Conservation (phyloP, 2,888 invertebrate genomes). For the Pachydiplax longipennis region DNA sequence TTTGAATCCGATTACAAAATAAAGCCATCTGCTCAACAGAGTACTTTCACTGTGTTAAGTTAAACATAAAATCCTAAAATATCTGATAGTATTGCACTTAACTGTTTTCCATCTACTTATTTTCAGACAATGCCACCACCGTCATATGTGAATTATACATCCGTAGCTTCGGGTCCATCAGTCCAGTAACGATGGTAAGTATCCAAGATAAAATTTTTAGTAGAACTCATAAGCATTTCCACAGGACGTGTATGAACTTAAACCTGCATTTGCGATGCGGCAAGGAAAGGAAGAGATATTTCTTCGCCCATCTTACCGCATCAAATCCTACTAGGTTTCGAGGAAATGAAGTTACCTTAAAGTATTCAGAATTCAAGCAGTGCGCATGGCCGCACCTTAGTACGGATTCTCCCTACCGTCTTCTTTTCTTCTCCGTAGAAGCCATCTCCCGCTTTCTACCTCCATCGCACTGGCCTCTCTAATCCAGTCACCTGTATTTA, state of each 20-base stretch:
- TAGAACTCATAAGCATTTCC: neutral
- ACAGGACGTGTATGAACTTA: neutral
- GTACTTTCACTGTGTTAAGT: no score
- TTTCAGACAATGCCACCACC: slow-evolving; percentile 60
- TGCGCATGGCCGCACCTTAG: neutral
- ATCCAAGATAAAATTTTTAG: neutral
- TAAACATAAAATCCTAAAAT: no score
- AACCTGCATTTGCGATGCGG: neutral
- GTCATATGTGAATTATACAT: slow-evolving; percentile 61
- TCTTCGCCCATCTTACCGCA: neutral
- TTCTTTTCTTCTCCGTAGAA: neutral
- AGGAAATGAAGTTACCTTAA: neutral
- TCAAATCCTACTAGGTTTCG: neutral
- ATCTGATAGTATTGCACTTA: no score
- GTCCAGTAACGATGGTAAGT: slow-evolving; percentile 46
- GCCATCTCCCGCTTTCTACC: neutral
- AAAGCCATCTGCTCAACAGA: no score
- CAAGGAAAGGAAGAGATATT: neutral
- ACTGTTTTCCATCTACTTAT: neutral
- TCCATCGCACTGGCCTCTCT: neutral
- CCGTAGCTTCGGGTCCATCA: slow-evolving; percentile 61
- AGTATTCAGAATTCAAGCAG: neutral
- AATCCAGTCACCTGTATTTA: no score
- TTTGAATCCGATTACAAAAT: no score
- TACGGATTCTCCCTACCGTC: neutral